Base-by-base conservation (phyloP, 2,888 invertebrate genomes). In the Caenorhabditis angaria region DNA sequence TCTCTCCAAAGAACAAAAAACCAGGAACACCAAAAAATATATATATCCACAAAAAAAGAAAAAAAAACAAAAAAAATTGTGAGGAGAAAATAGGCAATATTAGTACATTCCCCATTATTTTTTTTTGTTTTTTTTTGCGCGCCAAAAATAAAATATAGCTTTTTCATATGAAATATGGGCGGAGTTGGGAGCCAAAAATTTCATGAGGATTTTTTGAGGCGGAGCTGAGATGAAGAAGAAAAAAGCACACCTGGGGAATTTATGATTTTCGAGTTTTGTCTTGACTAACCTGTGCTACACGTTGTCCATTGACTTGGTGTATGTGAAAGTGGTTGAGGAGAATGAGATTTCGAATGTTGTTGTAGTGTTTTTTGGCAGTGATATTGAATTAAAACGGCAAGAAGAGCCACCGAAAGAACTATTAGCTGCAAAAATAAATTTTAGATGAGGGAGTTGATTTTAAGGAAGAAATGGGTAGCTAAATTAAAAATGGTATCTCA, bases 301-400 rank as follows among this genome's bases (percentile, higher is more conserved):
- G 76, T 78, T 1, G 78, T 78, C 76, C 76, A 78, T 56, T 78
- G 78, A 8, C 70, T 70, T 22, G 78, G 78, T n/a, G 78, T 54
- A 22, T 68, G 51, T 5, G 55, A 25, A 12, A 35, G 27, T 55
- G 51, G 68, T 41, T 29, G 56, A 10, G 25, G 48, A 20, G 57
- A 25, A 51, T 41, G 41, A 10, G 2, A n/a, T n/a, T n/a, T n/a
- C n/a, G n/a, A 18, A 54, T 29, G 50, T n/a, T 25, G 12, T 22
- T 24, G 24, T 56, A 60, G 14, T 8, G 71, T 25, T 29, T 73
- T 73, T 28, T 71, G 72, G 35, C 78, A 78, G 25, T 78, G 68
- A 32, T 74, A 78, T 51, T 78, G 78, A 18, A 78, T 56, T 0
- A 78, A 63, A 14, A 76, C 78, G 10, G 78, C 78, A 1, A 78